Evolutionary conservation across 2,797 vertebrate genomes (phyloP), one percentile per base, ranked within the genome.

Genomic region (Amniataba percoides): DNA sequence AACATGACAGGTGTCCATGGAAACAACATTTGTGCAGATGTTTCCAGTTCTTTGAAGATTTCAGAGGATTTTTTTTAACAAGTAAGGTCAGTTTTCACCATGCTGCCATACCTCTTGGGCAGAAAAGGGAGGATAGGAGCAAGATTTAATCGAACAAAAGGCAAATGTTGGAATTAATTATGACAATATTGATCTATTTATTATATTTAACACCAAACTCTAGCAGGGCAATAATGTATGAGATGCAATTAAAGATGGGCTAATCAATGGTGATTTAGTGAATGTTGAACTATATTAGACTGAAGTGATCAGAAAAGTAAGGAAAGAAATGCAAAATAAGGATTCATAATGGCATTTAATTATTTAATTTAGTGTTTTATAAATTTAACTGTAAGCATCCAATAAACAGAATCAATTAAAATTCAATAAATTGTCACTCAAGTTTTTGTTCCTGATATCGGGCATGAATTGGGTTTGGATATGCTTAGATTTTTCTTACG

Each of bases 1-100:
- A 91, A 92, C 89, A 91, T 92, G 91, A 94, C 93, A 94, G 92
- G 91, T 94, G 90, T 93, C 92, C 94, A 92, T 93, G 91, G 92
- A 91, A 94, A 94, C 92, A 91, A 85, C 84, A 83, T 84, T 80
- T 85, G 85, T 71, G 79, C 90, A 92, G 85, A 90, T 89, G 86
- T 88, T 92, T 93, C 77, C 74, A 57, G 73, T 77, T 84, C 70
- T 93, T 90, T 89, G 82, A 91, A 91, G 85, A 88, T 79, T 89
- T 89, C 71, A 56, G 74, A 80, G 62, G 10, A 78, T 84, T 70
- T 78, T 78, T 87, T 89, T 89, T 78, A 89, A 84, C 84, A 86
- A 86, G 74, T 69, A 62, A 82, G 85, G 85, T 81, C 74, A 76
- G 73, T 64, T 71, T 90, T 66, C 55, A 48, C 56, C 12, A 25